Conservation (phyloP, 1,140 invertebrate species). For the Grapholita molesta region DNA sequence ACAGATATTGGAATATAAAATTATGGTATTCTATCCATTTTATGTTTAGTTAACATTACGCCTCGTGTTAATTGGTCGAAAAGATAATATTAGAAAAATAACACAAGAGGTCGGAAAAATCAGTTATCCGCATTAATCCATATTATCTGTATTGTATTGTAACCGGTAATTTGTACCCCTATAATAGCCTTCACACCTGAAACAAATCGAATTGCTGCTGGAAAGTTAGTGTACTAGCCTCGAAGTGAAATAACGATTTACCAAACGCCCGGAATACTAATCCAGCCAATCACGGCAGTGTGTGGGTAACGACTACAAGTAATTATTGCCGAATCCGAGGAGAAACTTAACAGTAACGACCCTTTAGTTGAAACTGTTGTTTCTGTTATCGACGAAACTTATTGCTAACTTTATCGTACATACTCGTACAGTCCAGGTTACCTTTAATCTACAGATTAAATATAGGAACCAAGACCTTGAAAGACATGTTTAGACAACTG, state of each 20-base stretch:
- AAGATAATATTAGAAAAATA: no score
- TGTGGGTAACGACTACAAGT: slow-evolving; percentile 20
- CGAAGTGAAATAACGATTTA: slow-evolving; percentile 15
- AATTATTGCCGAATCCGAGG: slow-evolving; percentile 26
- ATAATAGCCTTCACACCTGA: background rate
- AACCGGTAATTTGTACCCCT: background rate
- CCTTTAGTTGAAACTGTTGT: slow-evolving; percentile 7
- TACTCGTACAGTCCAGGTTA: background rate
- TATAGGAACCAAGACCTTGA: background rate
- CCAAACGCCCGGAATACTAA: slow-evolving; percentile 29
- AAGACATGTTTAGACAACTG: background rate
- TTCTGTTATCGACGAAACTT: background rate
- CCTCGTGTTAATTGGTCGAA: no score
- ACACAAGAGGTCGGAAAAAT: no score
- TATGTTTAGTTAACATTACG: no score
- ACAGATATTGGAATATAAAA: no score
- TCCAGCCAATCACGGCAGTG: slow-evolving; percentile 29
- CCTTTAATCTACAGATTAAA: background rate
- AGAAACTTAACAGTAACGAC: slow-evolving; percentile 13
- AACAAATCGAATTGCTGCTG: background rate
- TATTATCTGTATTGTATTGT: background rate
- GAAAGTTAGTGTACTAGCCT: slow-evolving; percentile 6
- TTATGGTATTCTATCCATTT: no score
- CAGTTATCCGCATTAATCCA: no score
- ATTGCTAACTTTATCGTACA: background rate